Base-by-base conservation (phyloP, 2,113 vertebrate species). In the Thalassoma bifasciatum region DNA sequence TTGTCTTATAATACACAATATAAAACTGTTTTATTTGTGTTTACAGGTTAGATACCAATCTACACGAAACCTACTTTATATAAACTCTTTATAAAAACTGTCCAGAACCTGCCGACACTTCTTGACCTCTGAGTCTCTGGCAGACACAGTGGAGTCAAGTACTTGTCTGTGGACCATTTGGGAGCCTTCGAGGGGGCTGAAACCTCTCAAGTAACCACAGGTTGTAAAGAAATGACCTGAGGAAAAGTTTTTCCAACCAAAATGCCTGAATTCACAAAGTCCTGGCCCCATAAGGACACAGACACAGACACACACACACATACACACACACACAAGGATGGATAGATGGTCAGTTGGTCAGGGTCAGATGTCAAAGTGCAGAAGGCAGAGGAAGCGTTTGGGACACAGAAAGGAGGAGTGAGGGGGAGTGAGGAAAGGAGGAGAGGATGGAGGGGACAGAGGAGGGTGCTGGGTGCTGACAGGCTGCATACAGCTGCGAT, bases 351-450 rank as follows among this genome's bases (percentile, higher is more conserved):
- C 57, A 72, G 66, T 77, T 59, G 60, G 75, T 84, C 49, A 61
- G 88, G 79, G 87, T 86, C 86, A 82, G 64, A 77, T 78, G 86
- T 86, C 90, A 90, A 59, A 86, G 82, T 77, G 75, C 90, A 90
- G 71, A 65, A 80, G 77, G 79, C 85, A 87, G 80, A 85, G 88
- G 89, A 88, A 92, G 86, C 82, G 75, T 91, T 89, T 88, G 83
- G 85, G 85, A 79, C 69, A 69, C 21, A 23, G 74, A 66, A 84
- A 50, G 58, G 60, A 60, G 81, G 60, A 21, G 56, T 53, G 57
- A 76, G 21, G 22, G 54, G 79, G 70, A 69, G 69, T 42, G 86
- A 77, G 59, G 62, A 80, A 61, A 83, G 58, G 58, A 81, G 66
- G 64, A 69, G 72, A 66, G 62, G 63, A 72, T 65, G 36, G 66